phyloP scores from a whole-genome alignment of 1,140 invertebrate genomes.

The Delia radicum region DNA sequence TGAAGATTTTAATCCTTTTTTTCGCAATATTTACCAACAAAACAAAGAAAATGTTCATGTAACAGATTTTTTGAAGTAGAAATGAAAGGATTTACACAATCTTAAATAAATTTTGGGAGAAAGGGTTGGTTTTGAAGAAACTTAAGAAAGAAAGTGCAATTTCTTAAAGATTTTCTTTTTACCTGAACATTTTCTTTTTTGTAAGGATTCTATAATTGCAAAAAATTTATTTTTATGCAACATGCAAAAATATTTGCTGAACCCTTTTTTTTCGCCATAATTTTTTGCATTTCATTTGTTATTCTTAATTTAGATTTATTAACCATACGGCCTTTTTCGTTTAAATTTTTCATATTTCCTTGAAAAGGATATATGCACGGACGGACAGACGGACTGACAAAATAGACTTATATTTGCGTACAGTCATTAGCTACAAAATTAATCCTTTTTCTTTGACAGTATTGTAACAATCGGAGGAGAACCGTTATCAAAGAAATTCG shows the following conservation, averaged over 20 bases:
- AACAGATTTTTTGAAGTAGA: not conserved
- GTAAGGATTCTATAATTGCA: not conserved
- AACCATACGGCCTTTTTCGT: not conserved
- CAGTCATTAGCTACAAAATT: slow-evolving; percentile 2
- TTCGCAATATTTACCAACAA: slow-evolving; percentile 5
- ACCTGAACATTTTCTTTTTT: not conserved
- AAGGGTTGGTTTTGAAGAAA: not conserved
- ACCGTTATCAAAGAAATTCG: not conserved
- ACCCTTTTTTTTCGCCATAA: not conserved
- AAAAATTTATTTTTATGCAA: not conserved
- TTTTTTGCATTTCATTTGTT: slow-evolving; percentile 9
- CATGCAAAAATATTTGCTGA: not conserved
- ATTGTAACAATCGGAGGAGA: not conserved
- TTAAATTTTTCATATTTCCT: no score
- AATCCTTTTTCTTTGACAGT: not conserved
- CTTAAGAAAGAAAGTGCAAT: not conserved
- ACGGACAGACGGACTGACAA: no score
- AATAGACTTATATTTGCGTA: not conserved
- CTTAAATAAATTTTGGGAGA: no score
- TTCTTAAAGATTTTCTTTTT: not conserved
- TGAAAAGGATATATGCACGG: no score
- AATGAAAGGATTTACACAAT: not conserved
- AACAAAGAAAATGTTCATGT: not conserved
- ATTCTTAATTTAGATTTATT: not conserved
- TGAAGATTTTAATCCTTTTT: slow-evolving; percentile 11